phyloP scores from a whole-genome alignment of 2,113 vertebrate species.

The Coturnix japonica region DNA sequence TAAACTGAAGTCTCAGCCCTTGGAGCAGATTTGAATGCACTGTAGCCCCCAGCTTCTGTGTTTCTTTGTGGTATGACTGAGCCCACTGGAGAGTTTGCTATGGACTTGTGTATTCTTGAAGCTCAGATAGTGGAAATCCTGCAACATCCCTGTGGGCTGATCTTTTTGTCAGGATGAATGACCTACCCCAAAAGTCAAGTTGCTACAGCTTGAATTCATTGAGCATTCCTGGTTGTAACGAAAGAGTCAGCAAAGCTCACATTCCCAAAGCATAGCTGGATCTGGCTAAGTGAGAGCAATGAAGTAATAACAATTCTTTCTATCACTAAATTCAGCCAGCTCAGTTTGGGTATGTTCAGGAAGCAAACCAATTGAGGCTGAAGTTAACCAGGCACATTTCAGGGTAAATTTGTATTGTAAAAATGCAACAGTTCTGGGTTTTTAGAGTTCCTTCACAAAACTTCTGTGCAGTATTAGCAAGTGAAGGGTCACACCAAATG shows the following conservation, averaged over 20 bases:
- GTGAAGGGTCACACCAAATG: conserved; percentile 68
- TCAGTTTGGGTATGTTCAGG: not conserved
- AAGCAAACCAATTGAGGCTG: conserved; percentile 9
- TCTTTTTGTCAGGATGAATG: not conserved
- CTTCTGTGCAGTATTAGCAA: conserved; percentile 64
- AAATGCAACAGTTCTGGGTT: conserved; percentile 18
- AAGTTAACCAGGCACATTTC: conserved; percentile 33
- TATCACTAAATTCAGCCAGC: conserved; percentile 12
- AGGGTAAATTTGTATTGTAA: not conserved
- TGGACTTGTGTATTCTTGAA: not conserved
- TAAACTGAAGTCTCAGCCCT: rapidly evolving
- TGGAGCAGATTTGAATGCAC: not conserved
- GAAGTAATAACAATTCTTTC: conserved; percentile 16
- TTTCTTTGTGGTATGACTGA: not conserved
- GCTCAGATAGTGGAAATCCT: not conserved
- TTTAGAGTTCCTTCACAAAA: conserved; percentile 62
- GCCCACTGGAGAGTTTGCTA: not conserved
- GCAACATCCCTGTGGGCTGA: not conserved
- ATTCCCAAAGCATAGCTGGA: conserved; percentile 24
- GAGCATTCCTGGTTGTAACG: not conserved
- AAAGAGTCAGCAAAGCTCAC: not conserved
- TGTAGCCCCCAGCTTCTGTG: not conserved
- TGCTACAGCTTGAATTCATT: not conserved
- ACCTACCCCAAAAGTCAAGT: not conserved
- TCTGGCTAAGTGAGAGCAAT: conserved; percentile 15